Evolutionary conservation across 2,888 invertebrate genomes (phyloP).

Genomic region (Eueremaeus valkanovi): DNA sequence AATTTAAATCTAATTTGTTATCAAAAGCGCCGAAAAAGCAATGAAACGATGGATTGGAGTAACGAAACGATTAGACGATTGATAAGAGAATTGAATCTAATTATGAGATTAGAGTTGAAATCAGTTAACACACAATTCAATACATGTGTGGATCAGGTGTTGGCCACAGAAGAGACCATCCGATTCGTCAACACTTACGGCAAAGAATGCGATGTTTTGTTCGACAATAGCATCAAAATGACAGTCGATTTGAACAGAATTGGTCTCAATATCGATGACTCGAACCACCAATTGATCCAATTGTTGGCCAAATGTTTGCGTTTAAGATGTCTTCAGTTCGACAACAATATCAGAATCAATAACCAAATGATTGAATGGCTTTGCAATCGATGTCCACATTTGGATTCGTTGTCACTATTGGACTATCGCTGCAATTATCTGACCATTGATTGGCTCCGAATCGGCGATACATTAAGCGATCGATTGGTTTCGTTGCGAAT

Average conservation of each 20-base stretch:
- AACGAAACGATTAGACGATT: neutral
- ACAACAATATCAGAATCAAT: neutral
- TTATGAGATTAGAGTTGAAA: neutral
- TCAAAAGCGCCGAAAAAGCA: neutral
- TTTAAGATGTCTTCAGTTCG: neutral
- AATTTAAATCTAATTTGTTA: no score
- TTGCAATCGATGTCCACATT: neutral
- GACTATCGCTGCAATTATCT: constrained; percentile 6
- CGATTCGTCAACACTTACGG: neutral
- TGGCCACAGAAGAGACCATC: neutral
- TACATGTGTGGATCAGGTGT: neutral
- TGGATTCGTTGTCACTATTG: neutral
- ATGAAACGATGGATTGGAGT: neutral
- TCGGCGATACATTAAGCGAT: neutral
- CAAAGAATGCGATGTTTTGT: neutral
- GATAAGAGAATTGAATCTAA: neutral
- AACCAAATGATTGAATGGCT: neutral
- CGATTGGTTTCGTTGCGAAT: neutral
- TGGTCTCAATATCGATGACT: neutral
- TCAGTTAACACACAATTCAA: neutral
- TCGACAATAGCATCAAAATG: neutral
- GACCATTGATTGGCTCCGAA: neutral
- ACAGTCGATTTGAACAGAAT: neutral
- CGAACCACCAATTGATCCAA: neutral
- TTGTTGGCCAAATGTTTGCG: neutral